Percentiles rank a stretch among this genome's conserved stretches.
phyloP scores from a whole-genome alignment of 2,113 vertebrate genomes.

The Crotalus tigris region DNA sequence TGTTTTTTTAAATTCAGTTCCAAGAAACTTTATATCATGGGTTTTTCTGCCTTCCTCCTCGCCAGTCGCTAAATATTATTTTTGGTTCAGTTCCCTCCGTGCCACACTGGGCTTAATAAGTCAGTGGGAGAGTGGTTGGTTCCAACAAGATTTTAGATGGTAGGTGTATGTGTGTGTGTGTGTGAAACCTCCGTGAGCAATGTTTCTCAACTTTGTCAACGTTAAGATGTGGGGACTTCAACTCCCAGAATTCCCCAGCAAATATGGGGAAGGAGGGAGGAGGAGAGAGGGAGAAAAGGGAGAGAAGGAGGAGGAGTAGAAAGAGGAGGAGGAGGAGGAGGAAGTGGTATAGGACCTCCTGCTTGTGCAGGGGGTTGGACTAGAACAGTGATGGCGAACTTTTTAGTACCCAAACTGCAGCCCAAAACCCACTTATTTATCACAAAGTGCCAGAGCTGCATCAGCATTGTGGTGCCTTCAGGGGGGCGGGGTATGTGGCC shows the following conservation, averaged over 20 bases:
- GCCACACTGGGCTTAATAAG: not conserved
- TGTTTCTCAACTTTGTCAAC: not conserved
- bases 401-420: too few relatives aligned
- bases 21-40: not conserved
- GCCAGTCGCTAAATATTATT: not conserved
- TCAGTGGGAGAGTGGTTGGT: not conserved
- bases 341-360: not conserved
- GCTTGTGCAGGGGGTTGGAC: not conserved
- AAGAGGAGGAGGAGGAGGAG: not conserved
- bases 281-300: not conserved
- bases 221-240: not conserved
- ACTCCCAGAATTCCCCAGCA: not conserved
- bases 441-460: too few relatives aligned
- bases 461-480: too few relatives aligned
- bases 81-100: not conserved
- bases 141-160: not conserved
- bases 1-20: not conserved
- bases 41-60: not conserved
- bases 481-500: too few relatives aligned
- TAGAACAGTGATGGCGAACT: not conserved
- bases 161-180: not conserved
- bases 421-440: too few relatives aligned
- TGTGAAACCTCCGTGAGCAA: not conserved
- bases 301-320: not conserved
- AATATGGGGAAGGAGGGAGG: not conserved